A percentile compares a stretch with the other conserved stretches of the same genome.
phyloP scores from a whole-genome alignment of 2,113 vertebrate genomes.

The Dasyornis broadbenti region DNA sequence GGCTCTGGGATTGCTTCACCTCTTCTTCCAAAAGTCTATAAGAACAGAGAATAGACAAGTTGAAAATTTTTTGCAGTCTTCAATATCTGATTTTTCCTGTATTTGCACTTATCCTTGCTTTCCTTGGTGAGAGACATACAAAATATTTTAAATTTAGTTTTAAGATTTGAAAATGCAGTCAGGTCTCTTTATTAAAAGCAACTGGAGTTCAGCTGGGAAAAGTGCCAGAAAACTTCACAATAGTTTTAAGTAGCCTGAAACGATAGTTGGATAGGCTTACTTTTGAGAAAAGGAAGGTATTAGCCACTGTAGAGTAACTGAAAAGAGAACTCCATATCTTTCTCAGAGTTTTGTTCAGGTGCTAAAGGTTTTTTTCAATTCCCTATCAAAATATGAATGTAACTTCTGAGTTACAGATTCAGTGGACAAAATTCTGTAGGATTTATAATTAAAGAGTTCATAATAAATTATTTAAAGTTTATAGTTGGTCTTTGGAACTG shows the following conservation, averaged over 20 bases:
- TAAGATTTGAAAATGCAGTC: neutral
- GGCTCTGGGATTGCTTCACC: neutral
- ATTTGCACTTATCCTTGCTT: neutral
- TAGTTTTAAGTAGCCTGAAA: neutral
- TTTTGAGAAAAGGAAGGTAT: neutral
- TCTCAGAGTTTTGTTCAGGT: neutral
- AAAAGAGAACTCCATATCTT: neutral
- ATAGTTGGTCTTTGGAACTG: neutral
- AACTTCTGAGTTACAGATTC: neutral
- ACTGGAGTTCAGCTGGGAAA: neutral
- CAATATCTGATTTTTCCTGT: neutral
- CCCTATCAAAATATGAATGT: neutral
- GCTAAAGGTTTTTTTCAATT: neutral
- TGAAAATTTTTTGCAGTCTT: neutral
- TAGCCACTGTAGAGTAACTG: neutral
- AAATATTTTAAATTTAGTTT: neutral
- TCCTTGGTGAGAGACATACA: neutral
- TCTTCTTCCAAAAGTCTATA: neutral
- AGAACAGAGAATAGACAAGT: neutral
- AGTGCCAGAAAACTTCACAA: neutral
- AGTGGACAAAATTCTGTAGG: neutral
- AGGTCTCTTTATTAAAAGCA: neutral
- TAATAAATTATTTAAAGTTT: neutral
- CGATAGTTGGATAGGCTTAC: neutral
- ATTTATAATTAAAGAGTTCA: neutral